Base-by-base conservation (phyloP, 2,113 vertebrate genomes). In the Melospiza melodia region DNA sequence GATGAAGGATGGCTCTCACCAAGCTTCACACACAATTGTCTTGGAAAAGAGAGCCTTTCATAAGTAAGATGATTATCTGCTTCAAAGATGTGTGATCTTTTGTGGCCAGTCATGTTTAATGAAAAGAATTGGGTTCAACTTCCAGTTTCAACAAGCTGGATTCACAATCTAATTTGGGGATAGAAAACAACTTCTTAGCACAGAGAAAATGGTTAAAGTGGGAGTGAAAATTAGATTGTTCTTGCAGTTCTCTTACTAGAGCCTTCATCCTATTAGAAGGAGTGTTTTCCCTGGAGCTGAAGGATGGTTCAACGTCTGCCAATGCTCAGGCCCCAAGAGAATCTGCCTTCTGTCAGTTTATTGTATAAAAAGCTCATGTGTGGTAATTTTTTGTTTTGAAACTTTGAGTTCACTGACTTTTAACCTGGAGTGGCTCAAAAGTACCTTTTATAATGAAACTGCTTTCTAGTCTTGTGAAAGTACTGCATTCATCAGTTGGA, bases 121-220 rank as follows among this genome's bases (percentile, higher is more conserved):
- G 51, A 79, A 41, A 77, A 52, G 39, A 85, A 77, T 66, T 35
- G 22, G 21, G 39, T 87, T 85, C 68, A 58, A 69, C 25, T 88
- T 85, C 22, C 31, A 46, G 11, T 93, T 85, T 87, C 49, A 90
- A 44, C 68, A 58, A 37, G 35, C 44, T 37, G n/a, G 49, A 67
- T 62, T 80, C 67, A 46, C 63, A 80, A 5, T 41, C 43, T 54
- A 30, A 18, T 92, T 66, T 90, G 71, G 35, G 12, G 43, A 10
- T 80, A 30, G 59, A 77, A 93, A 80, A n/a, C 44, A 83, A 18
- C 49, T 91, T 92, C n/a, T 83, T 46, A 76, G 33, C 28, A 51
- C n/a, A 41, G 63, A 68, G 43, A 49, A 77, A 14, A 37, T 1
- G 0, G 16, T 52, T 75, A 30, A 79, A 79, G 28, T 2, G 8